Evolutionary conservation across 2,113 vertebrate species (phyloP).

Genomic region (Aramus guarauna): DNA sequence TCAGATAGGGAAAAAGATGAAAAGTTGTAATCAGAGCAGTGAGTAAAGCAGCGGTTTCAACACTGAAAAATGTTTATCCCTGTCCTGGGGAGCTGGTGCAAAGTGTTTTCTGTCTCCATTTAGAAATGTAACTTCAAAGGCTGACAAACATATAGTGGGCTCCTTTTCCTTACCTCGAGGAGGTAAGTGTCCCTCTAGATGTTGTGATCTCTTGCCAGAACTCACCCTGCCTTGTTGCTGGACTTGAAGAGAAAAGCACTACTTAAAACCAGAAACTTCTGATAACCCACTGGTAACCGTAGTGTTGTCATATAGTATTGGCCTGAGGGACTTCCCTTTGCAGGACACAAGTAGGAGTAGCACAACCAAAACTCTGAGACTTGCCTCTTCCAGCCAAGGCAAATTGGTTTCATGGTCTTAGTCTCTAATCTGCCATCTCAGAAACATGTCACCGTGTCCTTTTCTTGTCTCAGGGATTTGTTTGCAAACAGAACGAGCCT

Average conservation of each 20-base stretch:
- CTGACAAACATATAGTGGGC: fast-evolving
- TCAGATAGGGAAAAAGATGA: background rate
- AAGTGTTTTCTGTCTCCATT: background rate
- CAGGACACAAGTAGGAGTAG: background rate
- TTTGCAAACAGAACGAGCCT: background rate
- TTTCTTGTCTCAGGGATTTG: background rate
- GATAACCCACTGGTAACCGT: background rate
- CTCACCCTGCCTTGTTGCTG: background rate
- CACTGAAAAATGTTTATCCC: background rate
- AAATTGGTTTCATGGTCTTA: background rate
- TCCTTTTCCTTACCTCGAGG: background rate
- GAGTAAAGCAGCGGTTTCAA: background rate
- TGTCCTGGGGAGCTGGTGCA: background rate
- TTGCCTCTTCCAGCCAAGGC: background rate
- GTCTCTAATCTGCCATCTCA: background rate
- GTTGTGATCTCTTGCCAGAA: background rate
- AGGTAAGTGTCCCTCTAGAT: background rate
- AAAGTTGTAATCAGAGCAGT: background rate
- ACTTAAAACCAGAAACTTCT: background rate
- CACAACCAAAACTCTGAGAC: background rate
- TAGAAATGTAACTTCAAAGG: background rate
- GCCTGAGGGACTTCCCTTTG: background rate
- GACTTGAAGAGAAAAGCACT: background rate
- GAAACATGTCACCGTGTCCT: background rate
- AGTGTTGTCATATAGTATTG: background rate